Evolutionary conservation across 2,888 invertebrate genomes (phyloP), one percentile per base, ranked within the genome.

Genomic region (Drosophila histrio): DNA sequence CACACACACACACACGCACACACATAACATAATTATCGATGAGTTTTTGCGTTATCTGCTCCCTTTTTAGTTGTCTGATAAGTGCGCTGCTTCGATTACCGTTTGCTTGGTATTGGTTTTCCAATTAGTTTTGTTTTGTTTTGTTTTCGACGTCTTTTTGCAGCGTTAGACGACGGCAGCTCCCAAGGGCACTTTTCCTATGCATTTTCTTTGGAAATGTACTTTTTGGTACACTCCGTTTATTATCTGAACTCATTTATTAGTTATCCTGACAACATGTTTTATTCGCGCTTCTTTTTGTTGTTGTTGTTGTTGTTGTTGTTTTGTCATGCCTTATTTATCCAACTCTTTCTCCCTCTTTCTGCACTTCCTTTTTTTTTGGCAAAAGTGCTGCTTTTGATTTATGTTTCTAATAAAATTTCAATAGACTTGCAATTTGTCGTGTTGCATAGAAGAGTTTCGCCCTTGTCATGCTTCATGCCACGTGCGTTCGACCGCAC

Each of bases 351-450:
- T 39, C 36, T 19, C 4, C 9, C 15, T 15, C 2, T 15, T 36
- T 2, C 15, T 11, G 3, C 30, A 43, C 15, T 19, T 22, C n/a
- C 24, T 43, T 26, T 30, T 24, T 39, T 13, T 38, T 49, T 36
- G 24, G 34, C 13, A 41, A 41, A 34, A 49, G 50, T 17, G 26
- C 68, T 64, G 63, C 80, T 64, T 84, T 84, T 87, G 87, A 84
- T 84, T 84, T 84, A 84, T 87, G 85, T 53, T 84, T 84, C 83
- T 84, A 84, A 84, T 84, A 84, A 84, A 84, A 84, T 85, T 84
- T 84, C 83, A 87, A 84, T 84, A 84, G 87, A 84, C 87, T 83
- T 85, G 85, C 87, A 81, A 81, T 87, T 84, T 87, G 87, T 84
- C 72, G 75, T 72, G 68, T 69, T 82, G 75, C 78, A 66, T 65